These are phyloP conservation scores for Aromia moschata DNA, from an alignment of 2,888 invertebrate genomes.

Conservation along the genomic window DNA sequence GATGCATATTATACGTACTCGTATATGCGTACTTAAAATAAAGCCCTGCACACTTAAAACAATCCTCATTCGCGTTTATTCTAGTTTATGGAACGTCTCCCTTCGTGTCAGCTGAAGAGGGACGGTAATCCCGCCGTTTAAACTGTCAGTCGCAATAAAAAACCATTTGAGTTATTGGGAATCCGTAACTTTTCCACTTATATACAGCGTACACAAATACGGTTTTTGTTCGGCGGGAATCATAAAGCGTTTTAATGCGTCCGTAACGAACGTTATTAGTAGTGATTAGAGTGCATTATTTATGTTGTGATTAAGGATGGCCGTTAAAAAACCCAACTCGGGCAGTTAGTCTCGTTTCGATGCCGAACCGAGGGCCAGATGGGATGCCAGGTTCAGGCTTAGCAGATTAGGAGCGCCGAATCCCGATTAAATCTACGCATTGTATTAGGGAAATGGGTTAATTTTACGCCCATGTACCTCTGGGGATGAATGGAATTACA, in stretches of 20 bases:
- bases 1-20: no score
- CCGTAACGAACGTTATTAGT: constrained; percentile 21
- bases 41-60: no score
- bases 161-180: not conserved
- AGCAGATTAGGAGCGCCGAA: constrained; percentile 49
- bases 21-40: no score
- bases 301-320: constrained; percentile 23
- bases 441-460: constrained; percentile 62
- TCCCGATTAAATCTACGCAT: constrained; percentile 60
- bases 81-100: no score
- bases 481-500: constrained; percentile 58
- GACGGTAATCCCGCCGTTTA: not conserved
- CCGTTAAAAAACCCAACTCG: constrained; percentile 21
- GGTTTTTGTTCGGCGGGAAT: constrained; percentile 4
- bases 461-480: constrained; percentile 62
- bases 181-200: not conserved
- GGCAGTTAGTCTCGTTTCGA: constrained; percentile 21
- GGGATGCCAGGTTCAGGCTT: constrained; percentile 41
- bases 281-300: constrained; percentile 24
- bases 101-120: no score
- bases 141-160: not conserved
- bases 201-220: not conserved
- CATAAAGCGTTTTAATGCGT: constrained; percentile 13
- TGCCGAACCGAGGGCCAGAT: constrained; percentile 32
- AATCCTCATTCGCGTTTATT: no score